phyloP scores from a whole-genome alignment of 2,797 vertebrate species.

The Trachurus trachurus region DNA sequence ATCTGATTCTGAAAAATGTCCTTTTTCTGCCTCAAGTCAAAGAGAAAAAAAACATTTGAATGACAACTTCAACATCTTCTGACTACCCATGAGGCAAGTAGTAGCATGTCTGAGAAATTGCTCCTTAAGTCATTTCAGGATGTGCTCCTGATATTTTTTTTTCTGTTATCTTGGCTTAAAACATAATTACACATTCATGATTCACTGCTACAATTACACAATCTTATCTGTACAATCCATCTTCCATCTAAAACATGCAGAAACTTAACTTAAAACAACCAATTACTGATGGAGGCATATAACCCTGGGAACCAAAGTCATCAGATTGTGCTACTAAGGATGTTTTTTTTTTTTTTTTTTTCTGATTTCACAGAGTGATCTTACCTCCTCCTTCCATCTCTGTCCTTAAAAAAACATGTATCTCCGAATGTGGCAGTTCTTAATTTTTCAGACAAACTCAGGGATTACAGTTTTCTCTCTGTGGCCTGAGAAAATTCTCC shows the following conservation, averaged over 20 bases:
- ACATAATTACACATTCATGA: neutral
- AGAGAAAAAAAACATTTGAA: constrained; percentile 1
- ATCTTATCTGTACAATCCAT: neutral
- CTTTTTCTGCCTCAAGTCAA: constrained; percentile 10
- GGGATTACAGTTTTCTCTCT: neutral
- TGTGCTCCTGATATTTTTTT: neutral
- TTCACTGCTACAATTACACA: constrained; percentile 18
- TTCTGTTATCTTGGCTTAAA: constrained; percentile 2
- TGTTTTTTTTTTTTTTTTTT: no score
- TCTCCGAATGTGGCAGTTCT: neutral
- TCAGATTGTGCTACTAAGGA: constrained; percentile 1
- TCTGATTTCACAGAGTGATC: neutral
- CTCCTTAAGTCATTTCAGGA: constrained; percentile 28
- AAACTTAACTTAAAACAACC: neutral
- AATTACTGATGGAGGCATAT: neutral
- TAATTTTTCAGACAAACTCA: neutral
- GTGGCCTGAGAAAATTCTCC: neutral
- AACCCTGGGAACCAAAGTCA: neutral
- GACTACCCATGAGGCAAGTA: constrained; percentile 15
- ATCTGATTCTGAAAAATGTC: constrained; percentile 21
- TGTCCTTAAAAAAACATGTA: neutral
- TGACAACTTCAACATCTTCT: constrained; percentile 8
- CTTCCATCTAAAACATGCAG: constrained; percentile 8
- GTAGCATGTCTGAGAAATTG: neutral
- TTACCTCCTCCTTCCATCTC: neutral